Percentiles rank a stretch among this genome's conserved stretches.
phyloP scores from a whole-genome alignment of 2,797 vertebrate genomes.

The Ptychadena robeensis region DNA sequence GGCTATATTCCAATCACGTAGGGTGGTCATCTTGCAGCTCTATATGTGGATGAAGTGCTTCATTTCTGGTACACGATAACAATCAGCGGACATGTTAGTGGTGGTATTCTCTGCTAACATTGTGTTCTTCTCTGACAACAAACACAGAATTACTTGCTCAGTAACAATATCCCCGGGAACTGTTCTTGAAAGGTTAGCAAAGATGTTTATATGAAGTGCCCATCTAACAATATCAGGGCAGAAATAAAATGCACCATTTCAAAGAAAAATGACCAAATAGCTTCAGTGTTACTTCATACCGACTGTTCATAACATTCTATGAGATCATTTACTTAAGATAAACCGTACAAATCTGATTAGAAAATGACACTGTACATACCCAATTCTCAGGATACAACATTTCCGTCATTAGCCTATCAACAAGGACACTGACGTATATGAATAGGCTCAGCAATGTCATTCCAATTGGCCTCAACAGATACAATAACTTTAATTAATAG shows the following conservation, averaged over 20 bases:
- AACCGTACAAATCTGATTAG: neutral
- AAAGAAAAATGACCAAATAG: neutral
- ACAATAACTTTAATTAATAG: conserved; percentile 49
- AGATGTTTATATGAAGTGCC: neutral
- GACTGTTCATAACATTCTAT: neutral
- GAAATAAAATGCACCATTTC: neutral
- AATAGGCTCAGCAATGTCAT: conserved; percentile 22
- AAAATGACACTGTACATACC: neutral
- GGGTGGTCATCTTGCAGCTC: neutral
- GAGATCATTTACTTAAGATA: neutral
- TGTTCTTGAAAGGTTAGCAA: neutral
- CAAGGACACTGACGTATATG: conserved; percentile 23
- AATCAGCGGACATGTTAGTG: neutral
- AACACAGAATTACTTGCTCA: neutral
- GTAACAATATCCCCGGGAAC: neutral
- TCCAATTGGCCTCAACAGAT: conserved; percentile 24
- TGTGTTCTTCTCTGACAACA: neutral
- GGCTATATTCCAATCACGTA: neutral
- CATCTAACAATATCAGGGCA: neutral
- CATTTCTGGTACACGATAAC: neutral
- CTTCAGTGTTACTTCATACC: neutral
- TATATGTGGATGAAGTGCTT: neutral
- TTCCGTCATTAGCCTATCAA: conserved; percentile 29
- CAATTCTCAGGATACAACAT: neutral
- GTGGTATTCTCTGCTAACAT: neutral